phyloP scores from a whole-genome alignment of 2,113 vertebrate species.

The Psilopogon haemacephalus region DNA sequence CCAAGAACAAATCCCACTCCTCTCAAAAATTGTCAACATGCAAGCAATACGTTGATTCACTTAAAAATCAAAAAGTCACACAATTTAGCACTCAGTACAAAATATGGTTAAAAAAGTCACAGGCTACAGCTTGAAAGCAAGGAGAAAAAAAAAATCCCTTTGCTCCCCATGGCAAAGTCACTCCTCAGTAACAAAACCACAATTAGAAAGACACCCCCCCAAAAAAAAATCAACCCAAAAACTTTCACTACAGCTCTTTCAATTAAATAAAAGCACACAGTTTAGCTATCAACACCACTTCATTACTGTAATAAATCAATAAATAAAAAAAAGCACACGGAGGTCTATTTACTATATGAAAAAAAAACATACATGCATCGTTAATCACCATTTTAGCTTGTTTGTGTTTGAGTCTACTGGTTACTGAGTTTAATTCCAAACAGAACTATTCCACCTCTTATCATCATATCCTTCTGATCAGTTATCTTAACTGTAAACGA shows the following conservation, averaged over 20 bases:
- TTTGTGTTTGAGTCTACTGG: slow-evolving; percentile 97
- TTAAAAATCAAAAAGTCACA: slow-evolving; percentile 82
- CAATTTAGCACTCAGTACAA: slow-evolving; percentile 89
- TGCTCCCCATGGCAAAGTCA: slow-evolving; percentile 89
- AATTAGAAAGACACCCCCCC: slow-evolving; percentile 74
- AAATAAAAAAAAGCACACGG: slow-evolving; percentile 88
- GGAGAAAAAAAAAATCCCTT: slow-evolving; percentile 75
- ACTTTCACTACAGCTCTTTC: slow-evolving; percentile 85
- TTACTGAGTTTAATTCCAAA: slow-evolving; percentile 94
- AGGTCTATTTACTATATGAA: slow-evolving; percentile 92
- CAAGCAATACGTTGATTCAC: slow-evolving; percentile 82
- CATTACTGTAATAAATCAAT: slow-evolving; percentile 88
- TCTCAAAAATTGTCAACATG: slow-evolving; percentile 76
- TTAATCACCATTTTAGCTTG: slow-evolving; percentile 99
- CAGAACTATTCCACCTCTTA: slow-evolving; percentile 98
- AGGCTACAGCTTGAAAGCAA: slow-evolving; percentile 89
- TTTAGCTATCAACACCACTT: slow-evolving; percentile 99
- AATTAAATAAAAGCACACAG: slow-evolving; percentile 95
- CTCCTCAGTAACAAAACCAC: slow-evolving; percentile 84
- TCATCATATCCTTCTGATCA: slow-evolving; percentile 90
- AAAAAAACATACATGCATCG: slow-evolving; percentile 96
- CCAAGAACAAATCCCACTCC: slow-evolving; percentile 63
- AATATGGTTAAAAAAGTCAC: slow-evolving; percentile 79
- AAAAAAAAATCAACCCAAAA: slow-evolving; percentile 51
- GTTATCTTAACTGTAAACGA: slow-evolving; percentile 98